Conservation (phyloP, 2,113 vertebrate genomes). For the Chloroceryle aenea region DNA sequence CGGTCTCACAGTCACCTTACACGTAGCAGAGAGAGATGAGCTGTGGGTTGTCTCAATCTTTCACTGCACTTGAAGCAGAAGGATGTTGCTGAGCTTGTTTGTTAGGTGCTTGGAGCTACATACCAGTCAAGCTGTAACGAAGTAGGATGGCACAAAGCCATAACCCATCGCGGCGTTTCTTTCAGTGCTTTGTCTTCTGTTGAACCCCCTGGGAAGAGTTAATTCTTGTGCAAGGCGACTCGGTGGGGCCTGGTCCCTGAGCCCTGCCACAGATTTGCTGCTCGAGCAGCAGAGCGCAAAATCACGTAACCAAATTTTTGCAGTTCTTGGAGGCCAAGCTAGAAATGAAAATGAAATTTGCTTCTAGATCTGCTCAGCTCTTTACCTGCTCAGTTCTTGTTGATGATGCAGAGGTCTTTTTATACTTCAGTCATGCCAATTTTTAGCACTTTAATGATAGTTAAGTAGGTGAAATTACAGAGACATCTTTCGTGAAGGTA, state of each 20-base stretch:
- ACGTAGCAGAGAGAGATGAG: background rate
- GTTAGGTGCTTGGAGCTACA: background rate
- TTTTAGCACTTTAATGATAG: background rate
- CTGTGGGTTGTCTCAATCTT: background rate
- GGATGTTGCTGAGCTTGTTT: background rate
- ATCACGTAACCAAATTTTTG: background rate
- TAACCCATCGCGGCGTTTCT: rapidly evolving
- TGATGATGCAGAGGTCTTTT: background rate
- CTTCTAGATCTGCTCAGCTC: background rate
- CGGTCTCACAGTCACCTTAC: background rate
- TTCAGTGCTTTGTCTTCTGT: background rate
- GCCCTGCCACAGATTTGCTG: background rate
- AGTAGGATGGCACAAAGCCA: background rate
- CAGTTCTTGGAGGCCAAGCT: background rate
- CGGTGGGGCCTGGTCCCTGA: background rate
- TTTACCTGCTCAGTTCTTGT: background rate
- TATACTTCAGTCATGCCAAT: background rate
- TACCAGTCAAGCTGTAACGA: background rate
- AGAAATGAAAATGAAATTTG: slow-evolving; percentile 2
- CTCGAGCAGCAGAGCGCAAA: background rate
- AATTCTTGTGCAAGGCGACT: background rate
- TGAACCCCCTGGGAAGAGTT: background rate
- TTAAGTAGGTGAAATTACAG: background rate
- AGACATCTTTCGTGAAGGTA: background rate
- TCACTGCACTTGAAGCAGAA: background rate